Evolutionary conservation across 2,113 vertebrate species (phyloP).

Genomic region (Gadus macrocephalus): DNA sequence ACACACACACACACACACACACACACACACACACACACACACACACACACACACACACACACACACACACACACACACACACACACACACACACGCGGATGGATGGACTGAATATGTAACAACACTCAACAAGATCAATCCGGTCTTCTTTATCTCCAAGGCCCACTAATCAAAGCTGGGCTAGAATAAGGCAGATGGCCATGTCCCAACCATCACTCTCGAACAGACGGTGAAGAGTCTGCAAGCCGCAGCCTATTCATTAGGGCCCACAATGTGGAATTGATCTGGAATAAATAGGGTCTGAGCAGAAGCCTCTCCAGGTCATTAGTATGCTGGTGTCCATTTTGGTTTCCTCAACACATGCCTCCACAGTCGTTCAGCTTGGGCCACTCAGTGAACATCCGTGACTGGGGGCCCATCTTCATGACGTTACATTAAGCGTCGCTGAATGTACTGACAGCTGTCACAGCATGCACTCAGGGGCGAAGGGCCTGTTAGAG

Average conservation of each 20-base stretch:
- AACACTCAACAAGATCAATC: constrained; percentile 3
- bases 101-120: not conserved
- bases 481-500: constrained; percentile 40
- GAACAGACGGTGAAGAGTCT: constrained; percentile 5
- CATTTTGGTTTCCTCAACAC: constrained; percentile 41
- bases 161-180: constrained; percentile 12
- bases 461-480: constrained; percentile 31
- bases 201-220: constrained; percentile 2
- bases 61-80: constrained; percentile 1
- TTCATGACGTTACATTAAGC: constrained; percentile 45
- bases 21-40: too few species aligned
- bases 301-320: constrained; percentile 27
- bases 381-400: constrained; percentile 35
- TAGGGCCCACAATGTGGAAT: constrained; percentile 32
- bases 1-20: too few species aligned
- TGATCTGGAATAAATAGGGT: constrained; percentile 30
- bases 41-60: too few species aligned
- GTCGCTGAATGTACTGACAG: constrained; percentile 20
- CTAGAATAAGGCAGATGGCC: not conserved
- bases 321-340: constrained; percentile 41
- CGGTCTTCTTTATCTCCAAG: constrained; percentile 17
- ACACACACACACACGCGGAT: constrained; percentile 7
- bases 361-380: constrained; percentile 43
- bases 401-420: constrained; percentile 31
- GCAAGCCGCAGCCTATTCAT: constrained; percentile 26